A percentile compares a stretch with the other conserved stretches of the same genome.
phyloP scores from a whole-genome alignment of 2,888 invertebrate genomes.

The Idaea aversata region DNA sequence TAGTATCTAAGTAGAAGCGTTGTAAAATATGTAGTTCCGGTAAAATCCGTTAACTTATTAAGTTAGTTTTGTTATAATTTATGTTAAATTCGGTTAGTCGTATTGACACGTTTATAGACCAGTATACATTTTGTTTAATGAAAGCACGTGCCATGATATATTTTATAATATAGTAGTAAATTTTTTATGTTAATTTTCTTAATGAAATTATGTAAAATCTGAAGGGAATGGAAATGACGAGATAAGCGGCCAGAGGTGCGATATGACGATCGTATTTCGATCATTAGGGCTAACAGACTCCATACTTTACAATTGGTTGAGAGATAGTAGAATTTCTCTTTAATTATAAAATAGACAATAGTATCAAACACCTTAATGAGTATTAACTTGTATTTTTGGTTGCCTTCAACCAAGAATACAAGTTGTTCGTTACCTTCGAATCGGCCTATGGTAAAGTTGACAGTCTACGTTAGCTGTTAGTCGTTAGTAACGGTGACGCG shows the following conservation, averaged over 20 bases:
- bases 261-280: background rate
- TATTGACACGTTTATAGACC: background rate
- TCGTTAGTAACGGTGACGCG: background rate
- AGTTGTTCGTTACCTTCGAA: background rate
- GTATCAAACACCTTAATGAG: no score
- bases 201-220: background rate
- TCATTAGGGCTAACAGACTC: background rate
- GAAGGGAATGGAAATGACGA: background rate
- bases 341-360: no score
- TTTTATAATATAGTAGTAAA: conserved; percentile 1
- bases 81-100: background rate
- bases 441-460: background rate
- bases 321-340: no score
- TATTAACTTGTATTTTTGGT: no score
- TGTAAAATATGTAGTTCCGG: background rate
- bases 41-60: background rate
- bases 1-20: background rate
- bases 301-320: background rate
- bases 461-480: background rate
- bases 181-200: conserved; percentile 1
- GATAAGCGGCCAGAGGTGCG: background rate
- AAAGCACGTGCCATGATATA: background rate
- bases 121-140: background rate
- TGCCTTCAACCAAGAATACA: no score
- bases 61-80: background rate